Evolutionary conservation across 2,888 invertebrate genomes (phyloP).

Genomic region (Ornithoptera priamus): DNA sequence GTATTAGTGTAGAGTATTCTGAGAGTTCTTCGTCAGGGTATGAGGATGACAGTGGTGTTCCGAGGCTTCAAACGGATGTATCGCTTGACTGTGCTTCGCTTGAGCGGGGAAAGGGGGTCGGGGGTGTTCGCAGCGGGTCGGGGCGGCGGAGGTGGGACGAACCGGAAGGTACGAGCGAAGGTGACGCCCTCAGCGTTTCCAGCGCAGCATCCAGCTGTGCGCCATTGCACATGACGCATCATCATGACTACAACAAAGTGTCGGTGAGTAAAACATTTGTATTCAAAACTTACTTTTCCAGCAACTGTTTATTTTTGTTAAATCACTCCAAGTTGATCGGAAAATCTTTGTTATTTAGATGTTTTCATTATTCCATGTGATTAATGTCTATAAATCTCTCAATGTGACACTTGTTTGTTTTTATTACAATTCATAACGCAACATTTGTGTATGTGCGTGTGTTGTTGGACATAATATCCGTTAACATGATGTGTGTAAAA

Average conservation of each 20-base stretch:
- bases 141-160: conserved; percentile 75
- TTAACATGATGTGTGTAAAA: conserved; percentile 9
- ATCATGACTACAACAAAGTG: conserved; percentile 72
- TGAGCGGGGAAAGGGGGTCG: conserved; percentile 70
- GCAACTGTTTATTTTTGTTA: not conserved
- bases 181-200: conserved; percentile 72
- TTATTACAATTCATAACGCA: not conserved
- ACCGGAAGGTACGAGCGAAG: conserved; percentile 68
- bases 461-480: not conserved
- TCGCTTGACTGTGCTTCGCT: conserved; percentile 74
- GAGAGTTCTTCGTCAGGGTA: conserved; percentile 65
- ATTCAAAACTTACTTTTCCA: not conserved
- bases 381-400: not conserved
- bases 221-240: conserved; percentile 65
- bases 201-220: conserved; percentile 75
- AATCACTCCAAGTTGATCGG: conserved; percentile 8
- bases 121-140: conserved; percentile 78
- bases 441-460: not conserved
- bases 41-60: conserved; percentile 68
- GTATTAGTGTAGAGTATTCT: conserved; percentile 63
- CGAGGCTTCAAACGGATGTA: conserved; percentile 58
- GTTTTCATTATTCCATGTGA: not conserved
- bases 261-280: conserved; percentile 58
- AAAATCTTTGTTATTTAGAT: not conserved
- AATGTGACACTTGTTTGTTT: not conserved